Base-by-base conservation (phyloP, 2,113 vertebrate genomes). In the Tetrao urogallus region DNA sequence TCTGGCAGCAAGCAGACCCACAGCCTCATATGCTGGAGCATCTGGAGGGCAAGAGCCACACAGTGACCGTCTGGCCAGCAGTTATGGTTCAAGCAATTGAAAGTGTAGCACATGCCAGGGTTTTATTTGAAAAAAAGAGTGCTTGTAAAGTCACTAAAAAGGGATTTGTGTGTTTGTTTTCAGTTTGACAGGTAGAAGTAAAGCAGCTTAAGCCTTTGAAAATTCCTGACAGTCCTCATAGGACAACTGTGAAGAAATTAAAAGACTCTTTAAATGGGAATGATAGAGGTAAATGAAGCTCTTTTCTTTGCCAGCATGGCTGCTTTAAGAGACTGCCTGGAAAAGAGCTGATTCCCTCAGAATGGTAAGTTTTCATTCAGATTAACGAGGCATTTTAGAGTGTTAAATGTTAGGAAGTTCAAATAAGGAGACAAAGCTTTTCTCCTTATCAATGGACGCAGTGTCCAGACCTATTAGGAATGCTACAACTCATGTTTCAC, bases 141-240 rank as follows among this genome's bases (percentile, higher is more conserved):
- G 30, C 14, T 1, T 0, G 25, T 16, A 69, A 92, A 83, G 20
- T 71, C 25, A 54, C 8, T 56, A 36, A 73, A 93, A 87, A 72
- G 42, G 8, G 10, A 74, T 81, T 81, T 56, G 7, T 45, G 28
- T 71, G 8, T 67, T 86, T 93, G 72, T 74, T 87, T 94, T 81
- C 25, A 82, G 36, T 82, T 64, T 85, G 63, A 87, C 38, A 90
- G 56, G 42, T 70, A 94, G 89, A 93, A 61, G 52, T 79, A 91
- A 91, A 87, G 34, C 30, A 92, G 38, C 4, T 82, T 58, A 60
- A 6, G 27, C 28, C 52, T 93, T 76, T 94, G 63, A 80, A 78
- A 86, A 81, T 32, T 52, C 18, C 54, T 50, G 9, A 88, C 38
- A 64, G 48, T 56, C 40, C 82, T 95, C 63, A 47, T 1, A 83